phyloP scores from a whole-genome alignment of 53 echinoderm and acorn worm species.

The Temnopleurus reevesii region DNA sequence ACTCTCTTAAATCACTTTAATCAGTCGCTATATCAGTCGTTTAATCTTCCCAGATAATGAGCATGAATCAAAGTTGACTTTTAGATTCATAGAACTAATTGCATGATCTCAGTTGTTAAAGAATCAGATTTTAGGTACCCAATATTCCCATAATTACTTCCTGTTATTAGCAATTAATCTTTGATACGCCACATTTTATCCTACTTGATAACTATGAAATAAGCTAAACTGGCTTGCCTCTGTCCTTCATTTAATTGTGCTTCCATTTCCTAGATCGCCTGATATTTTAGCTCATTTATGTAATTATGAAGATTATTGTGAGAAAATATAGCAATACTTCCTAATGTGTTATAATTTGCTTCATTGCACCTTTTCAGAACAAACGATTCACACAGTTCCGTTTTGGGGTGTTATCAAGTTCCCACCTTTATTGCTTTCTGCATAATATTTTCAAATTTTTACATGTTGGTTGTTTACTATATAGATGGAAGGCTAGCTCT shows the following conservation, averaged over 20 bases:
- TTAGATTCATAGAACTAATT: too few relatives aligned
- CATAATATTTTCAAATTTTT: neutral
- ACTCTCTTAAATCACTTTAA: too few relatives aligned
- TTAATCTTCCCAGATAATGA: too few relatives aligned
- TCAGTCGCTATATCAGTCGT: too few relatives aligned
- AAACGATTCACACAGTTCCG: neutral
- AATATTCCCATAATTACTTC: neutral
- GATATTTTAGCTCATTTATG: constrained; percentile 19
- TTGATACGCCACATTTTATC: neutral
- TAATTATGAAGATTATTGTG: neutral
- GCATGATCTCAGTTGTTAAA: too few relatives aligned
- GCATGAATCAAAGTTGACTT: too few relatives aligned
- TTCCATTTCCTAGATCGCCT: neutral
- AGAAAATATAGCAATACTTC: neutral
- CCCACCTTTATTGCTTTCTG: neutral
- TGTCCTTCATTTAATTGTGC: neutral
- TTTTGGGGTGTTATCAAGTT: neutral
- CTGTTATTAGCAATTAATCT: neutral
- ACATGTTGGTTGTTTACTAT: neutral
- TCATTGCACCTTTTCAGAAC: neutral
- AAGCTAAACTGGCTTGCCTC: neutral
- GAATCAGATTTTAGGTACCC: neutral
- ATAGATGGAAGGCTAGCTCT: too few relatives aligned
- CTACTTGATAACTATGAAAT: neutral
- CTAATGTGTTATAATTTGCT: neutral